Evolutionary conservation across 1,140 invertebrate genomes (phyloP), one percentile per base, ranked within the genome.

Genomic region (Aphelenchoides fujianensis): DNA sequence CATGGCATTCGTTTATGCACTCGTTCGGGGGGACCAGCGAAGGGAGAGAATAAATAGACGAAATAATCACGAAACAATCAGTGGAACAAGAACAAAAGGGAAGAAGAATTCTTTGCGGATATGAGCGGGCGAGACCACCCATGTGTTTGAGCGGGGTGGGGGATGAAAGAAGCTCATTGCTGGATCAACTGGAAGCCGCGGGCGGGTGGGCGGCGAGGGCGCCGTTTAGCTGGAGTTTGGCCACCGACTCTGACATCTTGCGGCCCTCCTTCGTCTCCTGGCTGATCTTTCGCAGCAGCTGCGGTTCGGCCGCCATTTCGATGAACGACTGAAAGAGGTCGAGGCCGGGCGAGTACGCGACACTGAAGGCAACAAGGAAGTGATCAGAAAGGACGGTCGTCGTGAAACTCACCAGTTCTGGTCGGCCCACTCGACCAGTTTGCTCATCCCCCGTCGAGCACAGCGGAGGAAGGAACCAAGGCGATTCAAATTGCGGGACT

Each of bases 341-440:
- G 68, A 70, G 34, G 28, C 62, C 52, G 19, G 69, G 53, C 0
- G 53, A 30, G 54, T 70, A 70, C 1, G 69, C 69, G 7, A 30
- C 30, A 34, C 69, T 70, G 35, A 68, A 70, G 52, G 41, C 2
- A n/a, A n/a, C n/a, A n/a, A n/a, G 61, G 54, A 7, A 3, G 64
- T 34, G 36, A 23, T 12, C 27, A 69, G 52, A 34, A 2, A n/a
- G n/a, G 3, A 19, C 1, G 59, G n/a, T 3, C 53, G n/a, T n/a
- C n/a, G n/a, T 37, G 1, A 9, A 54, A 54, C 59, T 74, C 36
- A 76, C 74, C 74, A 76, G 31, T 53, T 71, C 1, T 31, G 35
- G 31, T 75, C 54, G 0, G 76, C 34, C 74, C 74, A 76, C 0
- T 62, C n/a, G 19, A 68, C 55, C 5, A 76, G 36, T 36, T 74